These are phyloP conservation scores for Lasioglossum calceatum DNA, from an alignment of 2,888 invertebrate genomes.

Conservation along the genomic window DNA sequence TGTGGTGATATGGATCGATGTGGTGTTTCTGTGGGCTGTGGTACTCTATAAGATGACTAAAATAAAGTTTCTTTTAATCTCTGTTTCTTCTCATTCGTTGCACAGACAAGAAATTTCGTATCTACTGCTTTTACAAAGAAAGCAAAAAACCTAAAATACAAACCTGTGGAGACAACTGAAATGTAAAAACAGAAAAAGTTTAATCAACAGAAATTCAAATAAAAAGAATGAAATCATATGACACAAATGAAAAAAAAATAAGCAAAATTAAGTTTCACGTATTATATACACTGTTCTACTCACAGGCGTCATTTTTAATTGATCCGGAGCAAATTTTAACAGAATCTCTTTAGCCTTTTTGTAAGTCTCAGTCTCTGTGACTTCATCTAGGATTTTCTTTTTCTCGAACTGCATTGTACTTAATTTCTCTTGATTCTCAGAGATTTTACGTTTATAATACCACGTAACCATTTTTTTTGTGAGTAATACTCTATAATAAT, in stretches of 20 bases:
- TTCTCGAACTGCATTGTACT: constrained; percentile 91
- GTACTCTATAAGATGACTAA: constrained; percentile 67
- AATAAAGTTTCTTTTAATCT: constrained; percentile 45
- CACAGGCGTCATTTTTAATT: constrained; percentile 83
- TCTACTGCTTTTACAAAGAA: constrained; percentile 4
- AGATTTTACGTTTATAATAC: constrained; percentile 94
- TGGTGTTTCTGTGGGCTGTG: constrained; percentile 66
- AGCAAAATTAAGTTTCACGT: not conserved
- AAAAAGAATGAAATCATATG: not conserved
- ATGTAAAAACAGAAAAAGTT: constrained; percentile 62
- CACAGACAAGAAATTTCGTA: not conserved
- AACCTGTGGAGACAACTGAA: constrained; percentile 79
- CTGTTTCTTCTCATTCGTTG: not conserved
- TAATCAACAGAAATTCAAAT: constrained; percentile 36
- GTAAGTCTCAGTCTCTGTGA: constrained; percentile 99
- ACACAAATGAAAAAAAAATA: constrained; percentile 4
- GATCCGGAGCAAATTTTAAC: constrained; percentile 92
- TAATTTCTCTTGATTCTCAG: constrained; percentile 91
- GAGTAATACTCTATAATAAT: constrained; percentile 89
- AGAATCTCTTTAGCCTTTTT: constrained; percentile 96
- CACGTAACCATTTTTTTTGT: constrained; percentile 93
- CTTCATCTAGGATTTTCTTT: constrained; percentile 95
- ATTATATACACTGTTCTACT: constrained; percentile 49
- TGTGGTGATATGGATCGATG: constrained; percentile 72
- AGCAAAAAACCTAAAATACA: constrained; percentile 56